Percentiles rank a stretch among this genome's conserved stretches.
Conservation (phyloP, 2,113 vertebrate species). For the Pachyramphus minor region DNA sequence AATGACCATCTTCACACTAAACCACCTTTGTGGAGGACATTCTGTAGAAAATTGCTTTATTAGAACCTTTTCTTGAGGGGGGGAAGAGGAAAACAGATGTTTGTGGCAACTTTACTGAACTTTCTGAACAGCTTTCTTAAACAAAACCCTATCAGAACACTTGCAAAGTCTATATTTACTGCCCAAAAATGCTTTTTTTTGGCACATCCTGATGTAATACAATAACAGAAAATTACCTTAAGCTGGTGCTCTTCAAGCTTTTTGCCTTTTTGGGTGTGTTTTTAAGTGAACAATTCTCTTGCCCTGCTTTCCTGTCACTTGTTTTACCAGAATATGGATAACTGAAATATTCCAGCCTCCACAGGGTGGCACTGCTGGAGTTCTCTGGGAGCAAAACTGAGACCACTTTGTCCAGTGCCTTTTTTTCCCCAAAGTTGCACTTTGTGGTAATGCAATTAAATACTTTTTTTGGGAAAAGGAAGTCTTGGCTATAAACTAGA, state of each 20-base stretch:
- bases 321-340: fast-evolving
- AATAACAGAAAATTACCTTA: too few species aligned
- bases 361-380: not conserved
- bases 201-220: fast-evolving
- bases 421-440: not conserved
- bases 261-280: not conserved
- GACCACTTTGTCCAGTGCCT: fast-evolving
- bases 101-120: not conserved
- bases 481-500: not conserved
- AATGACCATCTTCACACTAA: fast-evolving
- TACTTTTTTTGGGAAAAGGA: fast-evolving
- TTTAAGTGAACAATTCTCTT: not conserved
- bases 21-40: fast-evolving
- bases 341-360: not conserved
- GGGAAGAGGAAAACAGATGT: not conserved
- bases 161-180: not conserved
- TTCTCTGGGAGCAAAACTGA: not conserved
- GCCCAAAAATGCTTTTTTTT: not conserved
- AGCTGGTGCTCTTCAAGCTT: fast-evolving
- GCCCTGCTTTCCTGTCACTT: fast-evolving
- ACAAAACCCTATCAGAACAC: fast-evolving
- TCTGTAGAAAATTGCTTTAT: not conserved
- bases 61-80: not conserved
- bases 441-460: not conserved
- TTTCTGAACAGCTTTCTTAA: fast-evolving